phyloP scores from a whole-genome alignment of 1,140 invertebrate species.

The Bilobella aurantiaca region DNA sequence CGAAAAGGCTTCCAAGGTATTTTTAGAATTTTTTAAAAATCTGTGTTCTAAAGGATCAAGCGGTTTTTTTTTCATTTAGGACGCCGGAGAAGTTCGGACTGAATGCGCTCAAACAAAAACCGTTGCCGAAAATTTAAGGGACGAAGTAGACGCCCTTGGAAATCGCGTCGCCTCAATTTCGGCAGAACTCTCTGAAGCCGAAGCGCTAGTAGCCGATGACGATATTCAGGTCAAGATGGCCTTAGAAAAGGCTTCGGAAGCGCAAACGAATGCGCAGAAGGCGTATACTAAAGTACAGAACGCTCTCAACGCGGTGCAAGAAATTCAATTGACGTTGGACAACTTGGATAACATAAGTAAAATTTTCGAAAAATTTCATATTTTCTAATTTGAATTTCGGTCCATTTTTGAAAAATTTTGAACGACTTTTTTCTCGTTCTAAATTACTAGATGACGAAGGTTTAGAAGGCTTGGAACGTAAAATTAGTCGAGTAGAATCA shows the following conservation, averaged over 20 bases:
- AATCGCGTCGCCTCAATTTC: slow-evolving; percentile 60
- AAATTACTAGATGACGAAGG: slow-evolving; percentile 50
- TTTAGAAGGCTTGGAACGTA: slow-evolving; percentile 59
- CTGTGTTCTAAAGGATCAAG: not conserved
- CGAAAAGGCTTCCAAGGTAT: slow-evolving; percentile 61
- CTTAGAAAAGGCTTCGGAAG: slow-evolving; percentile 68
- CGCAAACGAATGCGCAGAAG: slow-evolving; percentile 65
- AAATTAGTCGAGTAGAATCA: slow-evolving; percentile 59
- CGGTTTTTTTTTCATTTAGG: slow-evolving; percentile 37
- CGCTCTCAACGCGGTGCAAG: slow-evolving; percentile 62
- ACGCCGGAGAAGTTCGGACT: slow-evolving; percentile 62
- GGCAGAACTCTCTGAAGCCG: slow-evolving; percentile 53
- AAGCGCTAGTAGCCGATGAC: slow-evolving; percentile 62
- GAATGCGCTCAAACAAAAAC: slow-evolving; percentile 65
- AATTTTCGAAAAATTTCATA: slow-evolving; percentile 15
- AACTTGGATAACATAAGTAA: slow-evolving; percentile 63
- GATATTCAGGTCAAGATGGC: slow-evolving; percentile 60
- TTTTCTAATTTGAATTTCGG: too few relatives aligned
- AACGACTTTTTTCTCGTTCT: slow-evolving; percentile 23
- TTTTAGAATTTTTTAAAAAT: slow-evolving; percentile 7
- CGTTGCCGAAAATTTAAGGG: slow-evolving; percentile 59
- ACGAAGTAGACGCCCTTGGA: slow-evolving; percentile 63
- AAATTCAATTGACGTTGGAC: slow-evolving; percentile 67
- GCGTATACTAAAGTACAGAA: slow-evolving; percentile 69
- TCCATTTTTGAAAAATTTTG: slow-evolving; percentile 15